Percentiles rank a stretch among this genome's conserved stretches.
Conservation (phyloP, 1,140 invertebrate species). For the Nomia melanderi region DNA sequence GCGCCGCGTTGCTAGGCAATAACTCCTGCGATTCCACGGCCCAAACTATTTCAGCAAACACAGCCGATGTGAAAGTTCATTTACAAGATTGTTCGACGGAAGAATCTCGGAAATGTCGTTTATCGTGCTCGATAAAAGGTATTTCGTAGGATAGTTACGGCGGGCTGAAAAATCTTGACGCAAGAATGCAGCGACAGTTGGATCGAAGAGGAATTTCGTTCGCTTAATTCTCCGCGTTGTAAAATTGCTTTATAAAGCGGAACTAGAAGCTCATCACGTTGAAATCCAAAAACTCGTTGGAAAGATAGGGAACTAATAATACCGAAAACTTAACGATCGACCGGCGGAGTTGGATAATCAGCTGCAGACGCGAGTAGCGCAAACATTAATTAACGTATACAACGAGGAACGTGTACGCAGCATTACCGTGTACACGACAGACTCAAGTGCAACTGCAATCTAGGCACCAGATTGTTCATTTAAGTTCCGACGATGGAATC, state of each 20-base stretch:
- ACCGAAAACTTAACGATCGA: constrained; percentile 51
- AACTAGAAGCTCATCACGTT: constrained; percentile 29
- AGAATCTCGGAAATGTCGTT: neutral
- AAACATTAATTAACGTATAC: constrained; percentile 65
- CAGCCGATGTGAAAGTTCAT: neutral
- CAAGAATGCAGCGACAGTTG: neutral
- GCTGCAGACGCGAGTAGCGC: constrained; percentile 51
- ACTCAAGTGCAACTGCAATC: constrained; percentile 6
- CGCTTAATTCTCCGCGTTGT: neutral
- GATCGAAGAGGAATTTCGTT: neutral
- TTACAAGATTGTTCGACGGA: neutral
- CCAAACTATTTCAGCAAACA: neutral
- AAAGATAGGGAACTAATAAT: constrained; percentile 49
- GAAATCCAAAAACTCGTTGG: constrained; percentile 25
- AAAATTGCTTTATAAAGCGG: neutral
- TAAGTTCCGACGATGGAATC: neutral
- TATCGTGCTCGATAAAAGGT: neutral
- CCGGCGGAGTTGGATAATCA: constrained; percentile 55
- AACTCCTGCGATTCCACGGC: no score
- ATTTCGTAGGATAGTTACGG: neutral
- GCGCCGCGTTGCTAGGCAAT: no score
- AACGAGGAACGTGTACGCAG: constrained; percentile 13
- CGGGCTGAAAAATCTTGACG: neutral
- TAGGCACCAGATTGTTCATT: neutral
- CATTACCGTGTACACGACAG: neutral